phyloP scores from a whole-genome alignment of 37 sponge, comb jelly and placozoan genomes.

The Eunapius fragilis region DNA sequence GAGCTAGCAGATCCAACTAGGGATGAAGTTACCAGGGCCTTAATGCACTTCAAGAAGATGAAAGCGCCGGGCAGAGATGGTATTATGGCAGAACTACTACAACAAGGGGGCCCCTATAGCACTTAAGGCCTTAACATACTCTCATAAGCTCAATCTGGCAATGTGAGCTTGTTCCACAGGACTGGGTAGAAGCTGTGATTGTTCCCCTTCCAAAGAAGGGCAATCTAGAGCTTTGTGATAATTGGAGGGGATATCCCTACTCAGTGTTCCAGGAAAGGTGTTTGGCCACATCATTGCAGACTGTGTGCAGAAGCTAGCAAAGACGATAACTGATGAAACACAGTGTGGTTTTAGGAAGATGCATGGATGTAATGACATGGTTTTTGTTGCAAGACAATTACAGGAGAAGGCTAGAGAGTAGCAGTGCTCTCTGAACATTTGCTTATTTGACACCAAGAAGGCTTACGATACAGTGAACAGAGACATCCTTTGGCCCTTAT shows the following conservation, averaged over 20 bases:
- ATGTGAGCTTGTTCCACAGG: not conserved
- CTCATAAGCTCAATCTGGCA: not conserved
- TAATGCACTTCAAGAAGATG: conserved; percentile 5
- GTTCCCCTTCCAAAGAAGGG: conserved; percentile 26
- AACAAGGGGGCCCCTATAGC: conserved; percentile 7
- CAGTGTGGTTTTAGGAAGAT: conserved; percentile 28
- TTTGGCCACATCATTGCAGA: conserved; percentile 11
- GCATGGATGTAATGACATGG: conserved; percentile 17
- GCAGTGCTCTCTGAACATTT: not conserved
- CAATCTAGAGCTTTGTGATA: not conserved
- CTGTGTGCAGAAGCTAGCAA: not conserved
- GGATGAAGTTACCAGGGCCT: conserved; percentile 11
- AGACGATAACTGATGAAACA: conserved; percentile 4
- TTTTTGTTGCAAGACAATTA: conserved; percentile 14
- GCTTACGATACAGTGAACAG: conserved; percentile 35
- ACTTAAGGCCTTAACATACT: conserved; percentile 1
- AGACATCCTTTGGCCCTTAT: conserved; percentile 9
- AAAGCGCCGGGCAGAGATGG: conserved; percentile 14
- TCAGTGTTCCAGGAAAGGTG: conserved; percentile 12
- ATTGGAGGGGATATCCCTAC: conserved; percentile 15
- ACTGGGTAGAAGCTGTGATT: conserved; percentile 12
- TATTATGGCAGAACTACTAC: conserved; percentile 8
- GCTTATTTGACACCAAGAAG: conserved; percentile 20
- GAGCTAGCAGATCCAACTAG: not conserved
- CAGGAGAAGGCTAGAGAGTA: conserved; percentile 14